phyloP scores from a whole-genome alignment of 2,888 invertebrate genomes.

The Brassicogethes aeneus region DNA sequence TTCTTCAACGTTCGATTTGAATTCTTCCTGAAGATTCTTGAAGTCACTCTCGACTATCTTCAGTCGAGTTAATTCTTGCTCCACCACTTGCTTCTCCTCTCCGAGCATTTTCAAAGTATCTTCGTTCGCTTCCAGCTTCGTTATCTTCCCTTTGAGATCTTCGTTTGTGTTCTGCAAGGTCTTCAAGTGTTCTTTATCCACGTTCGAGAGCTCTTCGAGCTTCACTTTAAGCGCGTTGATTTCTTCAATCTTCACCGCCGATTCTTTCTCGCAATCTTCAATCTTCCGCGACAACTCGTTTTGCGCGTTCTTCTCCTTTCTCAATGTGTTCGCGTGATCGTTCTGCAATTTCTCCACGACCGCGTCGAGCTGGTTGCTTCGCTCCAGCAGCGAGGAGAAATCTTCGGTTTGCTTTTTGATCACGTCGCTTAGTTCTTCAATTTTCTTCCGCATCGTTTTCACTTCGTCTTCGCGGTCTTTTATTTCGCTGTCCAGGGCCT shows the following conservation, averaged over 20 bases:
- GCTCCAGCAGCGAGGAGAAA: constrained; percentile 16
- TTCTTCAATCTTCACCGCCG: constrained; percentile 10
- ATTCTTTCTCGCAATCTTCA: constrained; percentile 12
- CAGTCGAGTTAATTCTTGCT: constrained; percentile 12
- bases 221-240: constrained; percentile 7
- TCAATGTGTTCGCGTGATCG: constrained; percentile 11
- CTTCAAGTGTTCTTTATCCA: constrained; percentile 8
- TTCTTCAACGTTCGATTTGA: constrained; percentile 2
- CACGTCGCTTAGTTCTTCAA: constrained; percentile 8
- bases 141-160: background rate
- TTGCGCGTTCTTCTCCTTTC: constrained; percentile 16
- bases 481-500: constrained; percentile 4
- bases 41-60: constrained; percentile 2
- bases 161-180: background rate
- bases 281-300: constrained; percentile 13
- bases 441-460: constrained; percentile 9
- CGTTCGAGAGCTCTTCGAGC: constrained; percentile 9
- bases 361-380: constrained; percentile 6
- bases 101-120: constrained; percentile 7
- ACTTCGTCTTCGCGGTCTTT: constrained; percentile 11
- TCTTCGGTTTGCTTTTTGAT: constrained; percentile 11
- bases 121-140: constrained; percentile 10
- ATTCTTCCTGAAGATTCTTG: constrained; percentile 2
- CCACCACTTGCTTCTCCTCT: constrained; percentile 9
- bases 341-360: constrained; percentile 7